phyloP scores from a whole-genome alignment of 2,113 vertebrate genomes.

The Lethenteron reissneri region DNA sequence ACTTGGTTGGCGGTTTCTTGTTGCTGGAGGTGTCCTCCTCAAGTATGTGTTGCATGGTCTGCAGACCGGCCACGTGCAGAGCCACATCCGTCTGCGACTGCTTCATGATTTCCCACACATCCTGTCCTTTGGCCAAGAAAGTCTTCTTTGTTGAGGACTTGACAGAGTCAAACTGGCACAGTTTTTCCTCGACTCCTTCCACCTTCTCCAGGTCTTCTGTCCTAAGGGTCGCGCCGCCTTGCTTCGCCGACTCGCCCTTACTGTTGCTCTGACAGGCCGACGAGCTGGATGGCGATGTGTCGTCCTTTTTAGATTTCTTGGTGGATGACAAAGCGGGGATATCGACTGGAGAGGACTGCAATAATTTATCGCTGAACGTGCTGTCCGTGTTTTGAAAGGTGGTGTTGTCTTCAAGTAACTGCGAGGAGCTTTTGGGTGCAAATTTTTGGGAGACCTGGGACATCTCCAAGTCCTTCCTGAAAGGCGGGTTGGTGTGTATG shows the following conservation, averaged over 20 bases:
- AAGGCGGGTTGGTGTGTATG: neutral
- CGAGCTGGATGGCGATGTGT: neutral
- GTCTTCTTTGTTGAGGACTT: no score
- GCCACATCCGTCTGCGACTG: constrained; percentile 25
- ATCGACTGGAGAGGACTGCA: neutral
- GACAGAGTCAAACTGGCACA: no score
- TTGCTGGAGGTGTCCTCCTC: constrained; percentile 32
- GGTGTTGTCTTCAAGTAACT: constrained; percentile 12
- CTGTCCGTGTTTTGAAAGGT: constrained; percentile 15
- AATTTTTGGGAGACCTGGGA: constrained; percentile 24
- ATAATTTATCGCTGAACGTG: constrained; percentile 15
- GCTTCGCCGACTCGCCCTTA: constrained; percentile 30
- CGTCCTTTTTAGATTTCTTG: constrained; percentile 29
- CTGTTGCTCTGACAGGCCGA: constrained; percentile 16
- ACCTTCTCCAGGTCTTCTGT: constrained; percentile 29
- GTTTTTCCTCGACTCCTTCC: constrained; percentile 18
- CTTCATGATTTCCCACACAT: constrained; percentile 29
- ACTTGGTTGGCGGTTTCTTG: constrained; percentile 18
- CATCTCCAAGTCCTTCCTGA: constrained; percentile 9
- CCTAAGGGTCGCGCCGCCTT: constrained; percentile 20
- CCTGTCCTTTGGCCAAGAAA: no score
- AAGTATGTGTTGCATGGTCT: constrained; percentile 30
- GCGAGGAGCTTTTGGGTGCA: neutral
- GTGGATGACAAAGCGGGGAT: constrained; percentile 7
- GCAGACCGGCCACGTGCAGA: constrained; percentile 34